Percentiles rank a stretch among this genome's conserved stretches.
Conservation (phyloP, 2,888 invertebrate species). For the Plusia festucae region DNA sequence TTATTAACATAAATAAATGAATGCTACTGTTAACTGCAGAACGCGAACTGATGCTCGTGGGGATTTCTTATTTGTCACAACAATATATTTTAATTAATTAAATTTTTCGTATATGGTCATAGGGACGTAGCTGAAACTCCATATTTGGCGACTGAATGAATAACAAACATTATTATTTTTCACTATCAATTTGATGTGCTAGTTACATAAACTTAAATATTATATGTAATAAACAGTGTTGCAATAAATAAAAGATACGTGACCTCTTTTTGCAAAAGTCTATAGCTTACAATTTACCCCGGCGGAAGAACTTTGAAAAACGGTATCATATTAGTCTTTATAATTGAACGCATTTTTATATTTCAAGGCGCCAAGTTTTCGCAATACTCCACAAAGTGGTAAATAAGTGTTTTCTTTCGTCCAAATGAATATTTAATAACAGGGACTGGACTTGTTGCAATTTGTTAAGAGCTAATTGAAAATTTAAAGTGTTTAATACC, state of each 20-base stretch:
- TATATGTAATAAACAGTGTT: background rate
- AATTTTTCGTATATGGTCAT: constrained; percentile 8
- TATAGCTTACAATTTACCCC: background rate
- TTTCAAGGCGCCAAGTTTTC: constrained; percentile 30
- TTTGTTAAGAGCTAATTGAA: constrained; percentile 55
- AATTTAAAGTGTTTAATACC: constrained; percentile 39
- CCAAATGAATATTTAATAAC: constrained; percentile 61
- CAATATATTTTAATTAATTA: constrained; percentile 7
- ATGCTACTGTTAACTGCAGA: background rate
- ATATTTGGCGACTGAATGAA: background rate
- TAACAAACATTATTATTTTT: background rate
- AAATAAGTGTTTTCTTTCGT: constrained; percentile 53
- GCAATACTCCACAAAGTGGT: constrained; percentile 39
- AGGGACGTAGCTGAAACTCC: background rate
- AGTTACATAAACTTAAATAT: background rate
- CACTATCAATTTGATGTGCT: background rate
- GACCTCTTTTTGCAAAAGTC: background rate
- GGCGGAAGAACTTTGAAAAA: constrained; percentile 25
- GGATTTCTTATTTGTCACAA: constrained; percentile 15
- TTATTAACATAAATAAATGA: background rate
- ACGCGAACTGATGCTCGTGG: background rate
- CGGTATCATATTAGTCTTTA: constrained; percentile 31
- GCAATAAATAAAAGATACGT: background rate
- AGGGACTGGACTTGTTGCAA: constrained; percentile 43
- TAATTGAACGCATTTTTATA: constrained; percentile 42